Percentiles rank a stretch among this genome's conserved stretches.
phyloP scores from a whole-genome alignment of 2,888 invertebrate species.

The Meloe dianella region DNA sequence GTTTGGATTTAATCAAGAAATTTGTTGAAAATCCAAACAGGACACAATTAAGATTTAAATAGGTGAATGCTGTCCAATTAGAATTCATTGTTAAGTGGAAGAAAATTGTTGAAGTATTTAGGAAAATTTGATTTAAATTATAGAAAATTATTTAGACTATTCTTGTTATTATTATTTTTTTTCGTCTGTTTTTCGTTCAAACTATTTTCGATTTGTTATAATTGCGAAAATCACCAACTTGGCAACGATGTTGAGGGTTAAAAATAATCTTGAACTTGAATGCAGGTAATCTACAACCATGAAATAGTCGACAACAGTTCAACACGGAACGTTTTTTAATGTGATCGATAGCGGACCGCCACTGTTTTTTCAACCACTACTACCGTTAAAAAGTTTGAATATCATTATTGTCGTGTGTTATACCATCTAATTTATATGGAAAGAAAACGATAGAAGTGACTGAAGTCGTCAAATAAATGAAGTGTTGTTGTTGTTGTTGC shows the following conservation, averaged over 20 bases:
- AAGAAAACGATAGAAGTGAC: background rate
- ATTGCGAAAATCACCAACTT: background rate
- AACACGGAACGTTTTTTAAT: background rate
- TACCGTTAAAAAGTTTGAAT: background rate
- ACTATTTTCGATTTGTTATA: background rate
- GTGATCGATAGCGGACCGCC: background rate
- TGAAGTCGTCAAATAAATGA: background rate
- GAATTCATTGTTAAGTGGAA: too few relatives aligned
- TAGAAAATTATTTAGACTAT: too few relatives aligned
- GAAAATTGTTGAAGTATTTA: too few relatives aligned
- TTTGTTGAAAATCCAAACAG: too few relatives aligned
- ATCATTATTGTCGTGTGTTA: too few relatives aligned
- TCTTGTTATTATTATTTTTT: background rate
- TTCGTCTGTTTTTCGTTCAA: background rate
- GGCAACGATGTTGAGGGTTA: slow-evolving; percentile 1
- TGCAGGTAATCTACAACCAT: background rate
- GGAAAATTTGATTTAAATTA: too few relatives aligned
- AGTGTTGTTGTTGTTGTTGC: background rate
- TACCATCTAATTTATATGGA: too few relatives aligned
- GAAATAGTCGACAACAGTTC: background rate
- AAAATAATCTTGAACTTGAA: slow-evolving; percentile 1
- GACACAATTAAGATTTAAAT: too few relatives aligned
- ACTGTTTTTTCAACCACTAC: background rate
- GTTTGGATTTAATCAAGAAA: too few relatives aligned
- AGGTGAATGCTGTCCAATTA: too few relatives aligned